phyloP scores from a whole-genome alignment of 2,113 vertebrate genomes.

The Pelvicachromis taeniatus region DNA sequence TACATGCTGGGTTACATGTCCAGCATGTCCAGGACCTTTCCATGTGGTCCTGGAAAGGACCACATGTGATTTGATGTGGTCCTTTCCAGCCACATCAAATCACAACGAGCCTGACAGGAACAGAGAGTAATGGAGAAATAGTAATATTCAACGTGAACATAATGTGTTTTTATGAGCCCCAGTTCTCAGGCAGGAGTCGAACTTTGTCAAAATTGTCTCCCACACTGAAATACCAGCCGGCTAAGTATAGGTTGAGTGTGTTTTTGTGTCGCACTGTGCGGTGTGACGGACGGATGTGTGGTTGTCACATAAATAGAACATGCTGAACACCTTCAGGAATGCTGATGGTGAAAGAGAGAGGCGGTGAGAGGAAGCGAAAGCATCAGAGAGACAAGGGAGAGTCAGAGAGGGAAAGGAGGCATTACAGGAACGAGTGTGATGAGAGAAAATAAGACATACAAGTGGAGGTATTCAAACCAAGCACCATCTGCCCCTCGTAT shows the following conservation, averaged over 20 bases:
- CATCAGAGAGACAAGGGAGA: constrained; percentile 17
- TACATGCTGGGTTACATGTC: too few species aligned
- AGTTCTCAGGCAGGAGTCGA: neutral
- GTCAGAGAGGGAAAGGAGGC: constrained; percentile 2
- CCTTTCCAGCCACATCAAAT: constrained; percentile 29
- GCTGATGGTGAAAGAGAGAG: constrained; percentile 33
- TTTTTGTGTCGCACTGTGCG: constrained; percentile 26
- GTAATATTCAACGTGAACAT: constrained; percentile 2
- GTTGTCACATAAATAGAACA: constrained; percentile 60
- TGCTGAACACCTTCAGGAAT: constrained; percentile 60
- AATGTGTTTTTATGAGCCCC: constrained; percentile 14
- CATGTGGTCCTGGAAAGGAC: too few species aligned
- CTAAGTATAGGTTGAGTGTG: constrained; percentile 45
- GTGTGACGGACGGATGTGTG: constrained; percentile 33
- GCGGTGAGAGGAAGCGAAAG: constrained; percentile 12
- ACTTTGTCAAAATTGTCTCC: constrained; percentile 21
- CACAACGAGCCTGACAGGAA: constrained; percentile 13
- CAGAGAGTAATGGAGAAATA: constrained; percentile 3
- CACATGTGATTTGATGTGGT: too few species aligned
- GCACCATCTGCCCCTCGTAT: neutral
- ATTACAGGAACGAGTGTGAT: neutral
- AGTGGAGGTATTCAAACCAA: neutral
- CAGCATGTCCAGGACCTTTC: too few species aligned
- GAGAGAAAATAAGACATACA: neutral
- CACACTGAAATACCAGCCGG: constrained; percentile 8